Conservation (phyloP, 2,888 invertebrate genomes). For the Drosophila ezoana region DNA sequence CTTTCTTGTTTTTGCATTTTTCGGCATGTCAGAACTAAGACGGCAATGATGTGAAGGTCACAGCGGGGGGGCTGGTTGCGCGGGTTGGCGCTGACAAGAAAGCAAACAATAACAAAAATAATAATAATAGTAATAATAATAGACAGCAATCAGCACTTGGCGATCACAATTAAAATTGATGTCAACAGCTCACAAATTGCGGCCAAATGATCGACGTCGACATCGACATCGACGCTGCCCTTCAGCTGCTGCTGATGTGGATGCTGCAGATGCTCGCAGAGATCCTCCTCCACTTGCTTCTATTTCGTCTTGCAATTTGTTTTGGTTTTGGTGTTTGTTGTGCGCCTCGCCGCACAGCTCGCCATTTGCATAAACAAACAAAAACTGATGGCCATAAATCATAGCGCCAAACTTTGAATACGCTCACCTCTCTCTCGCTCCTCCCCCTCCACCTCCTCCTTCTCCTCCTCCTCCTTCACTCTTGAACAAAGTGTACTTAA, state of each 20-base stretch:
- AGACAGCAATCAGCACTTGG: constrained; percentile 52
- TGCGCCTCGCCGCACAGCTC: constrained; percentile 25
- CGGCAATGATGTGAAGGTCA: constrained; percentile 58
- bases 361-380: constrained; percentile 74
- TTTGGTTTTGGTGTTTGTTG: constrained; percentile 24
- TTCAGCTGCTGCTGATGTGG: constrained; percentile 17
- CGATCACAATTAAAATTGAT: constrained; percentile 75
- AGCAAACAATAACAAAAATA: constrained; percentile 20
- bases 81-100: not conserved
- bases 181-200: constrained; percentile 72
- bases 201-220: constrained; percentile 53
- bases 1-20: constrained; percentile 35
- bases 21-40: constrained; percentile 50
- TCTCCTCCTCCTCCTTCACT: constrained; percentile 8
- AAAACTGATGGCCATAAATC: constrained; percentile 68
- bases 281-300: constrained; percentile 16
- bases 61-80: not conserved
- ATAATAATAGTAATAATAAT: constrained; percentile 24
- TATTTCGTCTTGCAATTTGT: constrained; percentile 27
- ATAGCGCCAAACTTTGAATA: constrained; percentile 58
- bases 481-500: constrained; percentile 47
- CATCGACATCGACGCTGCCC: constrained; percentile 20
- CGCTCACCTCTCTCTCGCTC: not conserved
- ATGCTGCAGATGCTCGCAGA: not conserved
- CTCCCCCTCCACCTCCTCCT: not conserved